Conservation (phyloP, 2,113 vertebrate species). For the Antechinus stuartii region DNA sequence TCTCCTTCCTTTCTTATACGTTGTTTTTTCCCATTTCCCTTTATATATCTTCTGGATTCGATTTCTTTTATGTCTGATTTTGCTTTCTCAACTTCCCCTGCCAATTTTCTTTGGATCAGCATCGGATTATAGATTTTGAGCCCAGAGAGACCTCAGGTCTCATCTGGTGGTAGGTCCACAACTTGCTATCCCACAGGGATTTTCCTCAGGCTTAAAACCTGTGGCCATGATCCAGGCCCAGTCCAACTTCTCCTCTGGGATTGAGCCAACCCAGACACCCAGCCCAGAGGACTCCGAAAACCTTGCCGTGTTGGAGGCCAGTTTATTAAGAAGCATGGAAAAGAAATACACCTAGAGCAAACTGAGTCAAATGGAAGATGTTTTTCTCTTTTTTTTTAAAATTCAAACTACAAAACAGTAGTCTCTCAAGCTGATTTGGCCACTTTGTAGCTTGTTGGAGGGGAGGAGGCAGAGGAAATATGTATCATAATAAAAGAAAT, state of each 20-base stretch:
- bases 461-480: neutral
- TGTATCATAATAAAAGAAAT: neutral
- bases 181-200: neutral
- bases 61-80: neutral
- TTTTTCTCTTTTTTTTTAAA: neutral
- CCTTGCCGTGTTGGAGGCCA: neutral
- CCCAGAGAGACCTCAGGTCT: neutral
- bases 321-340: neutral
- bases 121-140: neutral
- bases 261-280: neutral
- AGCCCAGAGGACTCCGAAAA: neutral
- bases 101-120: neutral
- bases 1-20: neutral
- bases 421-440: neutral
- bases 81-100: neutral
- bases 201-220: neutral
- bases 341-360: neutral
- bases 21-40: neutral
- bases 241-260: neutral
- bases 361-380: neutral
- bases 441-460: neutral
- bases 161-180: neutral
- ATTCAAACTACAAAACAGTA: neutral
- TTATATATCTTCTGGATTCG: neutral
- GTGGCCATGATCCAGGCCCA: neutral